Evolutionary conservation across 1,140 invertebrate genomes (phyloP), one percentile per base, ranked within the genome.

Genomic region (Pantala flavescens): DNA sequence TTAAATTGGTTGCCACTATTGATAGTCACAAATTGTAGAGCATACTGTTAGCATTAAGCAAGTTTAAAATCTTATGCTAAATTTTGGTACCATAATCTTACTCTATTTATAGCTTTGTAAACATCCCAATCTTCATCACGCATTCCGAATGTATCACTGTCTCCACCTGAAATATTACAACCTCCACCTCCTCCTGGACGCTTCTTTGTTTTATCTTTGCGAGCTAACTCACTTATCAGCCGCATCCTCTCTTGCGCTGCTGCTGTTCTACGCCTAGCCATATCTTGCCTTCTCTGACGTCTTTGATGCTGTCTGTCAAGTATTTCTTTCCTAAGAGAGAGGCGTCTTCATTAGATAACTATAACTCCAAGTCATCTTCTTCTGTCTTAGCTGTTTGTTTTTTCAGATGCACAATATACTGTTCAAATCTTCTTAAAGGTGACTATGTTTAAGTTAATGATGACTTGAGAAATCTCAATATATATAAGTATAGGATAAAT

Each of bases 71-170:
- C 9, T 36, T 36, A 36, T 2, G 28, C 28, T 36, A 9, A n/a
- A 36, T 36, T 36, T 36, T 36, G 28, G 2, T 16, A 63, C 10
- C 49, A 63, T 63, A 21, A 19, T 82, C 87, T 86, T 84, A 93
- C 93, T 83, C 87, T 88, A 80, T 90, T 92, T 73, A 96, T 95
- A 71, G 90, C 91, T 85, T 97, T 97, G 80, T 98, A 98, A 1
- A 97, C 94, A 83, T 97, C 93, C 95, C 95, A 98, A 81, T 98
- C 95, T 81, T 95, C 93, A 82, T 97, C 95, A 78, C 93, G 88
- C 83, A 92, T 90, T 28, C 95, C 95, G 85, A 98, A 98, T 81
- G 94, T 94, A 77, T 89, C 88, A 80, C 96, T 94, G 75, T 93
- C 91, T 74, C 93, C 92, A 63, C 49, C 49, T 19, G 49, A 63